phyloP scores from a whole-genome alignment of 2,888 invertebrate genomes.

The Taphrorychus bicolor region DNA sequence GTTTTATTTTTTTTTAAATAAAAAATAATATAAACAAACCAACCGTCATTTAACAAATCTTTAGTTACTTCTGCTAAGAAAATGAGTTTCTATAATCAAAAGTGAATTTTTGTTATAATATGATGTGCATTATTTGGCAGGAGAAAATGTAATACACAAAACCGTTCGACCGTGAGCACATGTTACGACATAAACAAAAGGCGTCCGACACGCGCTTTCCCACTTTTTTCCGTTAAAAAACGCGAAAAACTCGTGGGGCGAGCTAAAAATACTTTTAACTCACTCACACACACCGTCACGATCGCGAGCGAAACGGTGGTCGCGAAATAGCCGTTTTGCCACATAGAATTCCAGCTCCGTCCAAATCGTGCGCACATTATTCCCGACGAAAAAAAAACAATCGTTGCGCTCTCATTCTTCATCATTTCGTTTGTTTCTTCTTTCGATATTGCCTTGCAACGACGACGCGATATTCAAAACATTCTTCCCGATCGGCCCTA shows the following conservation, averaged over 20 bases:
- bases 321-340: conserved; percentile 29
- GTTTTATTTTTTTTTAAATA: no score
- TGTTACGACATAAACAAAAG: conserved; percentile 21
- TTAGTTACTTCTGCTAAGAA: no score
- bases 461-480: conserved; percentile 26
- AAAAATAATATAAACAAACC: no score
- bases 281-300: background rate
- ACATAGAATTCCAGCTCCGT: conserved; percentile 24
- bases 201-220: conserved; percentile 24
- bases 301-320: conserved; percentile 31
- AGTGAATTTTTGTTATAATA: no score
- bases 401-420: conserved; percentile 20
- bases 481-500: conserved; percentile 14
- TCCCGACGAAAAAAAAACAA: background rate
- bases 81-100: no score
- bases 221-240: conserved; percentile 26
- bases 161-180: conserved; percentile 5
- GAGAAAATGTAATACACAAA: background rate
- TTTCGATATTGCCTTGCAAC: background rate
- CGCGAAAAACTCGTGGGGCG: conserved; percentile 24
- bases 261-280: conserved; percentile 33
- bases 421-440: conserved; percentile 25
- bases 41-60: no score
- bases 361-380: conserved; percentile 27
- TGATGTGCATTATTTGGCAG: background rate